These are phyloP conservation scores for Lacanobia wlatinum DNA, from an alignment of 2,888 invertebrate genomes.

Conservation along the genomic window DNA sequence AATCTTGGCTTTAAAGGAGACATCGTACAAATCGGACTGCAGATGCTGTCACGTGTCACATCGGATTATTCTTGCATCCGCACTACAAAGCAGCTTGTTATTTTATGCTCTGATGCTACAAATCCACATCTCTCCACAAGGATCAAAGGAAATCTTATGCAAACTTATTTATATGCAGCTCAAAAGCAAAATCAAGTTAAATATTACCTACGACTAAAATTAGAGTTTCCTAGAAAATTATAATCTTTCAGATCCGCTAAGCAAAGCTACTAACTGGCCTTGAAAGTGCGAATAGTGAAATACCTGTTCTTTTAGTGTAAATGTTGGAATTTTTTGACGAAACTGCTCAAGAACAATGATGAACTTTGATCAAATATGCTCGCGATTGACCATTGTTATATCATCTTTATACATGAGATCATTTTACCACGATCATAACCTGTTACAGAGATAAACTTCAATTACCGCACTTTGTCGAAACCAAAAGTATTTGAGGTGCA, in stretches of 20 bases:
- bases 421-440: conserved; percentile 67
- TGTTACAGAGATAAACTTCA: conserved; percentile 48
- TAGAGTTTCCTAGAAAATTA: neutral
- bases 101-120: neutral
- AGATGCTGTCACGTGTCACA: conserved; percentile 7
- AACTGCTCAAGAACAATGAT: conserved; percentile 62
- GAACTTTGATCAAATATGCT: conserved; percentile 68
- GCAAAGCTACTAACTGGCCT: conserved; percentile 43
- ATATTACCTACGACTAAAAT: neutral
- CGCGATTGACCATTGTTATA: conserved; percentile 71
- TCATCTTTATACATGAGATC: conserved; percentile 65
- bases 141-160: conserved; percentile 2
- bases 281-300: conserved; percentile 43
- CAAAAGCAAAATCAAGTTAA: neutral
- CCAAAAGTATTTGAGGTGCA: conserved; percentile 52
- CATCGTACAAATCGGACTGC: conserved; percentile 3
- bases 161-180: neutral
- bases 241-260: conserved; percentile 3
- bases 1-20: conserved; percentile 14
- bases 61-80: conserved; percentile 27
- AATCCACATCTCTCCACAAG: neutral
- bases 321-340: conserved; percentile 58
- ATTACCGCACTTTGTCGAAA: conserved; percentile 55
- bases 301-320: conserved; percentile 38
- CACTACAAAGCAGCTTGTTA: conserved; percentile 19